Evolutionary conservation across 2,113 vertebrate species (phyloP).

Genomic region (Aythya baeri): DNA sequence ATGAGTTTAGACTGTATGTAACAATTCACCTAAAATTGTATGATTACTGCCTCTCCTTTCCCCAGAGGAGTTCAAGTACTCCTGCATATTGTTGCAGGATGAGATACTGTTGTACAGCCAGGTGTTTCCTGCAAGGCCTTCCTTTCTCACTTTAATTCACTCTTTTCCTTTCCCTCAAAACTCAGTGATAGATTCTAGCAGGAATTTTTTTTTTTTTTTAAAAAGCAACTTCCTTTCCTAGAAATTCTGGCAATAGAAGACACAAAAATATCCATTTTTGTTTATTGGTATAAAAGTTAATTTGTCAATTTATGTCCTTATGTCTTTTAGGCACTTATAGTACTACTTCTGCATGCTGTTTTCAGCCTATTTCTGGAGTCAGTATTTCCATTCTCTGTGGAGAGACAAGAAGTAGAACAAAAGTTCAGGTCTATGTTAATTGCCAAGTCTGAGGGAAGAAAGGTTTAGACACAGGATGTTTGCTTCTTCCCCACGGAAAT

Average conservation of each 20-base stretch:
- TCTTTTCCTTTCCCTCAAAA: neutral
- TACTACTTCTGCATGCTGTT: neutral
- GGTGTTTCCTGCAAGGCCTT: neutral
- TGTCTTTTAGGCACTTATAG: neutral
- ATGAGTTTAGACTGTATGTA: neutral
- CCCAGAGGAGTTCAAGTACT: neutral
- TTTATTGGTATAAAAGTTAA: neutral
- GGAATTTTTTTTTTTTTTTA: neutral
- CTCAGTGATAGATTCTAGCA: neutral
- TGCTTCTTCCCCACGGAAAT: neutral
- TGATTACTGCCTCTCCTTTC: neutral
- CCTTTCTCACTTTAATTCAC: neutral
- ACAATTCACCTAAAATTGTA: neutral
- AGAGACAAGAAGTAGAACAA: neutral
- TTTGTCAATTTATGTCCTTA: neutral
- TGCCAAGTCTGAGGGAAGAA: neutral
- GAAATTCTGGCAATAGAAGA: neutral
- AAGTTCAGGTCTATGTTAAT: neutral
- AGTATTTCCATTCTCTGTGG: neutral
- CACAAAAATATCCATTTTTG: neutral
- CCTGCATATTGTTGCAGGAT: neutral
- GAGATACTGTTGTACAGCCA: neutral
- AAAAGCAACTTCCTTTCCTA: neutral
- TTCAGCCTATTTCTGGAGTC: neutral
- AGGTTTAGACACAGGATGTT: neutral